A percentile compares a stretch with the other conserved stretches of the same genome.
Evolutionary conservation across 2,797 vertebrate genomes (phyloP).

Genomic region (Acomys russatus): DNA sequence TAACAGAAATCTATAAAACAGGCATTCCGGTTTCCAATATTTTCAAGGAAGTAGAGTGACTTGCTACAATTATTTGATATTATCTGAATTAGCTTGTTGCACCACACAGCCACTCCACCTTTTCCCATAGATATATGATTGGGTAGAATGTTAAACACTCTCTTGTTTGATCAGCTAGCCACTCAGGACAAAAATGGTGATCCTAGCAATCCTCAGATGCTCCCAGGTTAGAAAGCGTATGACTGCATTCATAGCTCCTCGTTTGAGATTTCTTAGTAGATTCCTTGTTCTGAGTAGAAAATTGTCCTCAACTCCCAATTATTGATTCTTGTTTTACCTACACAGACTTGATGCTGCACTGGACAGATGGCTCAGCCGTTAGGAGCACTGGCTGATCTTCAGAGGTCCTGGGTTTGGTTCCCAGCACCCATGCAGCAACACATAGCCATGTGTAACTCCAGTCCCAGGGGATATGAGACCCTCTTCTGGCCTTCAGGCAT

Average conservation of each 20-base stretch:
- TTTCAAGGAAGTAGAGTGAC: background rate
- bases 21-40: rapidly evolving
- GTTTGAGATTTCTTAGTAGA: background rate
- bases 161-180: background rate
- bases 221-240: background rate
- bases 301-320: background rate
- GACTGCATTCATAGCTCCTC: background rate
- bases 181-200: background rate
- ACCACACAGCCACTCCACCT: background rate
- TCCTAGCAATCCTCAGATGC: background rate
- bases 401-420: background rate
- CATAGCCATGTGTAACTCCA: background rate
- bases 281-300: background rate
- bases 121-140: background rate
- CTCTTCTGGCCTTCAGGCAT: background rate
- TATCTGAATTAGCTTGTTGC: background rate
- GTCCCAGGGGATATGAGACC: background rate
- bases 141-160: background rate
- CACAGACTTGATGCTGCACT: background rate
- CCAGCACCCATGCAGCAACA: background rate
- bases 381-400: background rate
- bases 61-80: background rate
- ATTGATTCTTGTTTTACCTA: background rate
- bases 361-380: background rate
- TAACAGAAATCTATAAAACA: background rate